Evolutionary conservation across 2,888 invertebrate genomes (phyloP), one percentile per base, ranked within the genome.

Genomic region (Drosophila cyrtoloma): DNA sequence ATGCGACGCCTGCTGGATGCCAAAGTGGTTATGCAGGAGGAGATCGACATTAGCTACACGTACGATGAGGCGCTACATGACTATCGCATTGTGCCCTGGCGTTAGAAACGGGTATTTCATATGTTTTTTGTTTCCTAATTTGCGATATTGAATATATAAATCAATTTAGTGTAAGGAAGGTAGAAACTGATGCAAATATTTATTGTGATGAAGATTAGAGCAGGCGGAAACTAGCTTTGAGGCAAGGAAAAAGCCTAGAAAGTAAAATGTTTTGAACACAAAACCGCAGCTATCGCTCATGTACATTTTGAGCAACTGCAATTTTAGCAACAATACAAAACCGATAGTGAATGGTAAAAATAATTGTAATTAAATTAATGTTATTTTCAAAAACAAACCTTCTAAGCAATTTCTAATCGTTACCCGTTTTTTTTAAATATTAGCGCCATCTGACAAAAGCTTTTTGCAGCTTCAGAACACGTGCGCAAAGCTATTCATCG

Each of bases 71-170:
- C 64, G n/a, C n/a, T 72, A 5, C 37, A 71, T 3, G 76, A 84
- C 0, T 92, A 86, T 78, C 86, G 92, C 37, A 72, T 93, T 9
- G 77, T 93, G 37, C 92, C 92, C 1, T 89, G 88, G 82, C 71
- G 74, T 0, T 87, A 69, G 57, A 53, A 55, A 3, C 32, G 7
- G 2, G 3, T 19, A 9, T 26, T 50, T 10, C 2, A 19, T 2
- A 5, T 32, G 9, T 14, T 56, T 19, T 30, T 1, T n/a, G 26
- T 30, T 30, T 52, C 2, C 3, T 14, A 12, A 52, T 42, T 3
- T 6, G 32, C 33, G 14, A 19, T 3, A 6, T 51, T 30, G 0
- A 19, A 42, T 26, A 51, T 9, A 39, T 16, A 64, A 65, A 61
- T 71, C 16, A n/a, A 5, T 32, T 6, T 7, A 55, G 35, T 62